phyloP scores from a whole-genome alignment of 2,113 vertebrate genomes.

The Podarcis muralis region DNA sequence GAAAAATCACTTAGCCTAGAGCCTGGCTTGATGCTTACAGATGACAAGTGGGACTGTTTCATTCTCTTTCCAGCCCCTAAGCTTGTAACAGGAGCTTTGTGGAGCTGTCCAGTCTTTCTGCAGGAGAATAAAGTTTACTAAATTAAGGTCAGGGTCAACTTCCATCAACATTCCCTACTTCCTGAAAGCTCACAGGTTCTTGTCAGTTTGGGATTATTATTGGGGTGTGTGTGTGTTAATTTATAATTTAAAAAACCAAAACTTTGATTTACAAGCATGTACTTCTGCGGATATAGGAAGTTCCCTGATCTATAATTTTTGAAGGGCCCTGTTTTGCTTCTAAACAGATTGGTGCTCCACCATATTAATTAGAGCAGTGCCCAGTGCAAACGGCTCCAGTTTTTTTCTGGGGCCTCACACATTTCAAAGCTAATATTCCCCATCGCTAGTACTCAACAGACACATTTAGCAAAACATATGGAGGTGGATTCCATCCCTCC shows the following conservation, averaged over 20 bases:
- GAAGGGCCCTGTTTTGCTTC: not conserved
- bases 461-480: not conserved
- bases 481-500: not conserved
- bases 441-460: not conserved
- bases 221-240: too few relatives aligned
- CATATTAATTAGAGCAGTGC: not conserved
- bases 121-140: too few relatives aligned
- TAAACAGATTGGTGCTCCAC: not conserved
- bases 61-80: too few relatives aligned
- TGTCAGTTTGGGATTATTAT: not conserved
- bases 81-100: too few relatives aligned
- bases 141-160: not conserved
- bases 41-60: not conserved
- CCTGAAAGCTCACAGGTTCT: not conserved
- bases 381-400: not conserved
- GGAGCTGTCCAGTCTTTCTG: too few relatives aligned
- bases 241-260: not conserved
- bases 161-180: not conserved
- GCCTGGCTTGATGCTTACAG: not conserved
- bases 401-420: not conserved
- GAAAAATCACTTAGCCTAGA: not conserved
- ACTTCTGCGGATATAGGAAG: not conserved
- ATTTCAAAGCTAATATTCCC: not conserved
- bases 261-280: not conserved
- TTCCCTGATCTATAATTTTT: not conserved